Evolutionary conservation across 64 coral and sea anemone genomes (phyloP), one percentile per base, ranked within the genome.

Genomic region (Porites lutea): DNA sequence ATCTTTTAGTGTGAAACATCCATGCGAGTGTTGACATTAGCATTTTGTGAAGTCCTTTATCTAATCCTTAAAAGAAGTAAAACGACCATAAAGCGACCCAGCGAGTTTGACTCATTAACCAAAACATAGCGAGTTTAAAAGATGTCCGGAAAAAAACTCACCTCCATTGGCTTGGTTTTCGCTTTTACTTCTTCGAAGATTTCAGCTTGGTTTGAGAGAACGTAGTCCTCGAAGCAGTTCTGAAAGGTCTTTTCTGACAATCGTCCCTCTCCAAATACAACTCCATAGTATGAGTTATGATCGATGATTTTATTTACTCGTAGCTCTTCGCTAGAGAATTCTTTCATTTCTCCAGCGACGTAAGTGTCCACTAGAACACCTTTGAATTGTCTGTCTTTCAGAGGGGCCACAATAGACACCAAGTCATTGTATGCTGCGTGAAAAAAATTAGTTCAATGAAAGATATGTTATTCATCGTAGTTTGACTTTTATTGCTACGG

Each of bases 261-360:
- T 20, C 53, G 75, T 19, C 90, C 94, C n/a, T 87, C 48, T 61
- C 94, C 86, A 75, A 98, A 95, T 50, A 98, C 96, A 55, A 98
- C 82, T 2, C 96, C 96, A 47, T 98, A 98, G 52, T 90, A 90
- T 12, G 96, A 95, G 55, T 92, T 77, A 53, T 98, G 93, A 64
- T 90, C 90, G 3, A 98, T 13, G 16, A 98, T 98, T 65, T 98
- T 95, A 50, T 94, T 98, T 13, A 98, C 93, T n/a, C 96, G 80
- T 4, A 98, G 74, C 48, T 79, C 66, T 3, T 75, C 19, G 13
- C 92, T 79, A 46, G 53, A 75, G 21, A 93, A 96, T 18, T 55
- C 90, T 0, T 60, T 54, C 15, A 90, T 88, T 57, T 79, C 88
- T n/a, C 90, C 96, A 48, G 96, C 96, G 45, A 98, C 96, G 37